Evolutionary conservation across 2,888 invertebrate genomes (phyloP).

Genomic region (Hipparchia semele): DNA sequence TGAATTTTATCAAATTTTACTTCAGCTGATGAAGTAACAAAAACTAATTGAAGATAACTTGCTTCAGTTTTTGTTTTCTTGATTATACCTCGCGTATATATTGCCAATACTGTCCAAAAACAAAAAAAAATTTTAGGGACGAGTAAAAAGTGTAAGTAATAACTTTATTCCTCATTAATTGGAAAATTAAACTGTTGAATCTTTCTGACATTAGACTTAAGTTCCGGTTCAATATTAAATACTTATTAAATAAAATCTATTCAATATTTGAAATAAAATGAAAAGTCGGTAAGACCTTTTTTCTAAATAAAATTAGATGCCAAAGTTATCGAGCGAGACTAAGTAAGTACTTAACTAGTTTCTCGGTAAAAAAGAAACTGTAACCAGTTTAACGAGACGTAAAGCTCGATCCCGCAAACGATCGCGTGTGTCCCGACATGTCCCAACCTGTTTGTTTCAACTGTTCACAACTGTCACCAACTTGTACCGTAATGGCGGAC

Average conservation of each 20-base stretch:
- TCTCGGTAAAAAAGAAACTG: slow-evolving; percentile 23
- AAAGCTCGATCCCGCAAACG: slow-evolving; percentile 33
- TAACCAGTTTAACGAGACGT: slow-evolving; percentile 31
- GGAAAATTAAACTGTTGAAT: too few species aligned
- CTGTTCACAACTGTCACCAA: slow-evolving; percentile 39
- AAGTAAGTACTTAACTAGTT: slow-evolving; percentile 13
- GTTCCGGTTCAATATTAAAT: too few species aligned
- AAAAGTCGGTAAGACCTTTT: slow-evolving; percentile 7
- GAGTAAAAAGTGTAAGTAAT: too few species aligned
- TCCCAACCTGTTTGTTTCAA: slow-evolving; percentile 47
- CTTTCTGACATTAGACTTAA: too few species aligned
- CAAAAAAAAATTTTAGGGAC: too few species aligned
- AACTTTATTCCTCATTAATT: too few species aligned
- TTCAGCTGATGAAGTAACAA: slow-evolving; percentile 5
- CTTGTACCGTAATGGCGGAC: slow-evolving; percentile 35
- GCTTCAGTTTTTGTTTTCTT: background rate
- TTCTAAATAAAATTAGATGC: slow-evolving; percentile 11
- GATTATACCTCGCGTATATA: background rate
- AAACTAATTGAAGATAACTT: background rate
- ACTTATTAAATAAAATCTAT: too few species aligned
- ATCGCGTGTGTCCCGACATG: slow-evolving; percentile 43
- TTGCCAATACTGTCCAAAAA: background rate
- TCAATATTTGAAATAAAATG: too few species aligned
- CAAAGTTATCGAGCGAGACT: slow-evolving; percentile 10
- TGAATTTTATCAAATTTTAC: slow-evolving; percentile 3